Evolutionary conservation across 2,113 vertebrate species (phyloP).

Genomic region (Sclerurus mexicanus): DNA sequence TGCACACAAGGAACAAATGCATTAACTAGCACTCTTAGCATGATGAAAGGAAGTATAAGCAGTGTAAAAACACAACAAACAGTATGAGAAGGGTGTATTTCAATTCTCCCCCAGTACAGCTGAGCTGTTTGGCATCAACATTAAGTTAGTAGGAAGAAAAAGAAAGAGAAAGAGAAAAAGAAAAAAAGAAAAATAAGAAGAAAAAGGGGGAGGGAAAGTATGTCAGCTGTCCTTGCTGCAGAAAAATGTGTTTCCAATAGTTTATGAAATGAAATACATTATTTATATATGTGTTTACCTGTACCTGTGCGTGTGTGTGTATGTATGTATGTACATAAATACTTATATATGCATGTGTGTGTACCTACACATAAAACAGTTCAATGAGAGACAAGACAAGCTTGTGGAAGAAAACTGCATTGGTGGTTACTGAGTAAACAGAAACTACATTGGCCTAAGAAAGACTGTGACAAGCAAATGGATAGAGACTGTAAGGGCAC

Average conservation of each 20-base stretch:
- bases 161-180: too few species aligned
- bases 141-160: neutral
- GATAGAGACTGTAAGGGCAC: neutral
- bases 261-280: neutral
- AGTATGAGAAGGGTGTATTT: neutral
- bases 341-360: neutral
- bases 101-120: neutral
- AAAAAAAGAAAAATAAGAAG: too few species aligned
- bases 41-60: neutral
- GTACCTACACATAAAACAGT: neutral
- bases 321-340: neutral
- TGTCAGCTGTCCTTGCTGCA: neutral
- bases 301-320: neutral
- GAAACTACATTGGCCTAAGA: neutral
- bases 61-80: neutral
- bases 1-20: neutral
- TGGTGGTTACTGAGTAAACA: neutral
- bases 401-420: neutral
- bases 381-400: neutral
- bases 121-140: neutral
- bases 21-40: neutral
- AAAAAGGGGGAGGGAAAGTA: neutral
- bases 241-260: neutral
- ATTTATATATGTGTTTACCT: accelerated
- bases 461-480: neutral